Conservation (phyloP, 1,140 invertebrate species). For the Magallana angulata region DNA sequence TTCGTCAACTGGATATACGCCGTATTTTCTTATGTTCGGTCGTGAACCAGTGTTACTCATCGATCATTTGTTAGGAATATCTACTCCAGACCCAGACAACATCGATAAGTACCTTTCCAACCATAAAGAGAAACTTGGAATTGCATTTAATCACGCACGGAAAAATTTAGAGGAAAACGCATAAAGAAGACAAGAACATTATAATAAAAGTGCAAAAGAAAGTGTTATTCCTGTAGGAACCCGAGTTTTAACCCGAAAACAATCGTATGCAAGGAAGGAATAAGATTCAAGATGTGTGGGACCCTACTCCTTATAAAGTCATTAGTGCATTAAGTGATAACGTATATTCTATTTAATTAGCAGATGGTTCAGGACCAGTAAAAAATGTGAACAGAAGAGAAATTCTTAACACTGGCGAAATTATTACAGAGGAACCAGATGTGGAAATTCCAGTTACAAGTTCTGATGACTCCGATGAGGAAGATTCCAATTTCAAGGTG, state of each 20-base stretch:
- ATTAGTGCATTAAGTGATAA: background rate
- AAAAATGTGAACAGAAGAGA: too few relatives aligned
- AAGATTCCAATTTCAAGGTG: background rate
- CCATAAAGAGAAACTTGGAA: too few relatives aligned
- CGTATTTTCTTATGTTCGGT: slow-evolving; percentile 37
- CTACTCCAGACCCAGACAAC: background rate
- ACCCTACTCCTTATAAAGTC: slow-evolving; percentile 19
- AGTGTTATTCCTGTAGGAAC: slow-evolving; percentile 11
- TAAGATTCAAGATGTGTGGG: slow-evolving; percentile 22
- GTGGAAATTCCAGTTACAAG: too few relatives aligned
- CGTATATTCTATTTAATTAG: background rate
- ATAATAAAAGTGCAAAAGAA: background rate
- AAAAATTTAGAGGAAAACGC: slow-evolving; percentile 30
- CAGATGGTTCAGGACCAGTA: too few relatives aligned
- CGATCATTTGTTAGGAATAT: slow-evolving; percentile 26
- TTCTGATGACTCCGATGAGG: background rate
- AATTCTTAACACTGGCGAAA: too few relatives aligned
- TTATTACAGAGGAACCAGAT: too few relatives aligned
- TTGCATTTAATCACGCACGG: too few relatives aligned
- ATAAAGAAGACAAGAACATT: background rate
- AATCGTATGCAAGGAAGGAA: background rate
- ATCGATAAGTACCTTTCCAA: too few relatives aligned
- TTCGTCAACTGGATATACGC: slow-evolving; percentile 34
- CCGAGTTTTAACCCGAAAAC: slow-evolving; percentile 26
- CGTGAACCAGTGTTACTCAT: slow-evolving; percentile 29